Evolutionary conservation across 2,113 vertebrate genomes (phyloP), one percentile per base, ranked within the genome.

Genomic region (Pseudorasbora parva): DNA sequence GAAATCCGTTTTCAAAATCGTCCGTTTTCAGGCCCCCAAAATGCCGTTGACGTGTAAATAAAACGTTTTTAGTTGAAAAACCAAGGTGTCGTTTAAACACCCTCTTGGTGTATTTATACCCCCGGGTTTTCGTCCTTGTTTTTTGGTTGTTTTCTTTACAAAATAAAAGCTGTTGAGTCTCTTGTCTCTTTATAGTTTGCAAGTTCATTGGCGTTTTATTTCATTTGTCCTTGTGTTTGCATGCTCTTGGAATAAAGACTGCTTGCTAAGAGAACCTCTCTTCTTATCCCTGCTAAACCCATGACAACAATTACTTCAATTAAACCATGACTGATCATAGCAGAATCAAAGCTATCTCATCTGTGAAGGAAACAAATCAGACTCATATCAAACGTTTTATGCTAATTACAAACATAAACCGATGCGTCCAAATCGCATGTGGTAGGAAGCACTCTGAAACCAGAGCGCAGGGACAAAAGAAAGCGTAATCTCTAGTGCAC

Each of bases 401-500:
- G 41, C 27, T 79, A 37, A 66, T 78, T 30, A 82, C 17, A 57
- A 66, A 57, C 23, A 19, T 19, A 80, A 71, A 69, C 47, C 45
- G 23, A 41, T 41, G 8, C 45, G 23, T 68, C 60, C 66, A 56
- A 76, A 69, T 19, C 0, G 23, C 60, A 78, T 8, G 4, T 76
- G 33, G 49, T 19, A 68, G n/a, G 15, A 33, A 68, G 23, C 15
- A 15, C 57, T 60, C 45, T 30, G 82, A 79, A 82, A 79, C 54
- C 43, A 21, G 41, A 74, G 45, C 49, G 10, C 66, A 54, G n/a
- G 27, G 4, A 59, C 72, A 71, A 80, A 78, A 88, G 37, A 21
- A 84, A 78, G 81, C 86, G 82, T 68, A 86, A 81, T 82, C 57
- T 85, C 86, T 82, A 21, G 78, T 90, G 90, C 90, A 90, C 86